A percentile compares a stretch with the other conserved stretches of the same genome.
phyloP scores from a whole-genome alignment of 2,113 vertebrate species.

The Cololabis saira region DNA sequence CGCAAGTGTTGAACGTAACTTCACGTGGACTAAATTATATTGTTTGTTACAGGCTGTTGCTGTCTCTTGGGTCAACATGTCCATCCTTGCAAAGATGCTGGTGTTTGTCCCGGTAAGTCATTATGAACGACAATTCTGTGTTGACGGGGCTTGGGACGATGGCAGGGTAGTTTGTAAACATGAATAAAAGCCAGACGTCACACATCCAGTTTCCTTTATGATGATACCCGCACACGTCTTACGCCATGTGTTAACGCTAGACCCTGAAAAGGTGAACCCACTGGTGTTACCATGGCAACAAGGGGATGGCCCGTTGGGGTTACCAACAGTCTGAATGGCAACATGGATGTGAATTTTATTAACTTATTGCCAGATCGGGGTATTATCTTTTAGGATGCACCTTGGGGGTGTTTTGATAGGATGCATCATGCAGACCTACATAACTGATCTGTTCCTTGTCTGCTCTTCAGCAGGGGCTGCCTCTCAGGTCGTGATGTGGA shows the following conservation, averaged over 20 bases:
- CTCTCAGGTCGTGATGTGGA: no score
- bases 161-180: no score
- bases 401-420: no score
- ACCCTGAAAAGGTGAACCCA: slow-evolving; percentile 93
- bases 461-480: not conserved
- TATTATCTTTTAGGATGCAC: no score
- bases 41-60: slow-evolving; percentile 6
- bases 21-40: not conserved
- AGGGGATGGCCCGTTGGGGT: slow-evolving; percentile 84
- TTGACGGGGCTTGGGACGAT: no score
- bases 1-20: not conserved
- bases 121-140: no score
- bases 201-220: slow-evolving; percentile 65
- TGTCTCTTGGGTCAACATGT: fast-evolving
- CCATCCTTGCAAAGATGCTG: not conserved
- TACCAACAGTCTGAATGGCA: slow-evolving; percentile 88
- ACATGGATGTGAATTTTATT: not conserved
- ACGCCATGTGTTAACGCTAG: slow-evolving; percentile 82
- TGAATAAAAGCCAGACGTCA: no score
- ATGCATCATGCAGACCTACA: not conserved
- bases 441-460: not conserved
- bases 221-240: slow-evolving; percentile 81
- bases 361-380: fast-evolving
- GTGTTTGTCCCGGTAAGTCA: not conserved
- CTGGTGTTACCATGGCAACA: slow-evolving; percentile 83